These are phyloP conservation scores for Galagoides demidoff DNA, from an alignment of 2,797 vertebrate genomes.

Conservation along the genomic window DNA sequence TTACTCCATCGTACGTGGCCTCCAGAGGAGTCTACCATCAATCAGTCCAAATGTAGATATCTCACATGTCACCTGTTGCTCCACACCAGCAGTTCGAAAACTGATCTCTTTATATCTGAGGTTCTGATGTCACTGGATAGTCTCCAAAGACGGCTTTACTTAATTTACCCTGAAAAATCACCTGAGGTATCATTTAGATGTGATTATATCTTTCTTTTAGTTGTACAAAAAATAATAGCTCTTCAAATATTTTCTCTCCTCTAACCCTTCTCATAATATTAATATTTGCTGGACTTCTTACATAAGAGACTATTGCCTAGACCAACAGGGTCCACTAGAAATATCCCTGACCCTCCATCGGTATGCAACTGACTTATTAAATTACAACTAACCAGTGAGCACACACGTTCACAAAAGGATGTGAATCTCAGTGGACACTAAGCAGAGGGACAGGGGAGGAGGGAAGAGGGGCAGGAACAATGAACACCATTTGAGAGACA, in stretches of 20 bases:
- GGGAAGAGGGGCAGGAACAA: too few relatives aligned
- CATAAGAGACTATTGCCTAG: neutral
- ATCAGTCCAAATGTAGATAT: neutral
- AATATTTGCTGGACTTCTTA: neutral
- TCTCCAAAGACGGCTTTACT: neutral
- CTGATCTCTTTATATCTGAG: neutral
- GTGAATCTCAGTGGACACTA: too few relatives aligned
- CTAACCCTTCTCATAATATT: neutral
- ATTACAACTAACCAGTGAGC: neutral
- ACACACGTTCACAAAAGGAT: neutral
- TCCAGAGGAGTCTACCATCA: neutral
- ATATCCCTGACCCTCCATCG: neutral
- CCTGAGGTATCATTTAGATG: neutral
- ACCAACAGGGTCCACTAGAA: neutral
- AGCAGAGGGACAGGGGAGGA: too few relatives aligned
- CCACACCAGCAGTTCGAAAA: neutral
- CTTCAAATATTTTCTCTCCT: neutral
- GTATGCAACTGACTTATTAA: neutral
- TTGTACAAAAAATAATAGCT: neutral
- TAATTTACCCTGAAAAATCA: neutral
- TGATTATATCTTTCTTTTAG: neutral
- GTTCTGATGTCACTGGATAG: neutral
- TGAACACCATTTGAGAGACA: too few relatives aligned
- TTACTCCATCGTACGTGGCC: neutral
- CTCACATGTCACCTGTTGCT: neutral